Base-by-base conservation (phyloP, 2,888 invertebrate species). In the Oligia latruncula region DNA sequence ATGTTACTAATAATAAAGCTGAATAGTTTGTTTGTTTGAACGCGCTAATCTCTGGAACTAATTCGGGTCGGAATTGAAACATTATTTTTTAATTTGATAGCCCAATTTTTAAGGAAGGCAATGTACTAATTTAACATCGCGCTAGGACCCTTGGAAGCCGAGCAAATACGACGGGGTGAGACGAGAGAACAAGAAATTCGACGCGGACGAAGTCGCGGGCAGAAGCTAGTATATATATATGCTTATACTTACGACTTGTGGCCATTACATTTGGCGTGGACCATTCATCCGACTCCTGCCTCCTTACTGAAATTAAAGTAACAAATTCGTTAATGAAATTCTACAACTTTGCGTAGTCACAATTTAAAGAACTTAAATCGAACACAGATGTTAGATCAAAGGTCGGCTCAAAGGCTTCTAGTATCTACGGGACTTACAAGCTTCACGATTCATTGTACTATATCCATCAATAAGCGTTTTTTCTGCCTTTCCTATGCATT, bases 181-280 rank as follows among this genome's bases (percentile, higher is more conserved):
- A 58, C 23, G 23, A 8, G 3, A 9, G 8, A 9, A 58, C 23
- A 58, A 58, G 9, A 58, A 23, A 58, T 58, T 58, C 9, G 58
- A 58, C 9, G 58, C 58, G 55, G 9, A 58, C 55, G 23, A 23
- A 58, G 23, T 8, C 55, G 55, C 20, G 55, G 20, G 55, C 55
- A 55, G 55, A 55, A 8, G 20, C 8, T 55, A 55, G 23, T 55
- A 55, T 20, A 55, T 20, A 55, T 20, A 20, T 20, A 4, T 58
- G 11, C 20, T 17, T 40, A 68, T 74, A 94, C 95, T 94, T 87
- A 96, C 96, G 84, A 80, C 91, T 93, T 0, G 94, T 95, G 1
- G 95, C 95, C 49, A 91, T 89, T 1, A 94, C 95, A 52, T 89
- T 93, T 0, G 95, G 92, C 2, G 93, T 91, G 0, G 92, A 92